Conservation (phyloP, 2,888 invertebrate genomes). For the Anoplius nigerrimus region DNA sequence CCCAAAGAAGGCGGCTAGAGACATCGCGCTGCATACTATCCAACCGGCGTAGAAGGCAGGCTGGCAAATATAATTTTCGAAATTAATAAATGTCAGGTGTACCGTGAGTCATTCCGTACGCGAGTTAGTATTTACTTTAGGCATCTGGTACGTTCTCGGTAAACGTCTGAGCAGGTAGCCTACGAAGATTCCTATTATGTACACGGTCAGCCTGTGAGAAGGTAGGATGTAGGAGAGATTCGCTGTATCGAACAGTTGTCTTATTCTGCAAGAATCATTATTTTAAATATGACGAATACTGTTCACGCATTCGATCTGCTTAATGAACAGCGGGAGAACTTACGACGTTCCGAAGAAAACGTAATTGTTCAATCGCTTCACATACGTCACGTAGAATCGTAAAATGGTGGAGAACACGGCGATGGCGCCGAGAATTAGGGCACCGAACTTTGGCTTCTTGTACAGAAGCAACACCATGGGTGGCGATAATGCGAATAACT, state of each 20-base stretch:
- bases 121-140: constrained; percentile 70
- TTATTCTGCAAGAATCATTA: constrained; percentile 75
- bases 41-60: constrained; percentile 78
- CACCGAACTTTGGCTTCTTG: constrained; percentile 79
- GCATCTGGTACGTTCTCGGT: constrained; percentile 73
- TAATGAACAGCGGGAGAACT: constrained; percentile 64
- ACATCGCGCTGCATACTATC: constrained; percentile 76
- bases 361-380: constrained; percentile 80
- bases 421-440: constrained; percentile 73
- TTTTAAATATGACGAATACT: too few species aligned
- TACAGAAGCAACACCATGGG: constrained; percentile 78
- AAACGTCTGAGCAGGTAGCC: constrained; percentile 78
- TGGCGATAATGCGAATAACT: constrained; percentile 81
- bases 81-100: not conserved
- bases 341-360: constrained; percentile 83
- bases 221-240: constrained; percentile 83
- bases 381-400: constrained; percentile 80
- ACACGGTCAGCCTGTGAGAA: constrained; percentile 81
- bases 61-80: constrained; percentile 65
- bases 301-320: too few species aligned
- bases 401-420: constrained; percentile 79
- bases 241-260: constrained; percentile 82
- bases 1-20: constrained; percentile 78
- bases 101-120: not conserved
- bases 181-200: constrained; percentile 81